Evolutionary conservation across 2,797 vertebrate species (phyloP).

Genomic region (Kryptolebias ocellatus): DNA sequence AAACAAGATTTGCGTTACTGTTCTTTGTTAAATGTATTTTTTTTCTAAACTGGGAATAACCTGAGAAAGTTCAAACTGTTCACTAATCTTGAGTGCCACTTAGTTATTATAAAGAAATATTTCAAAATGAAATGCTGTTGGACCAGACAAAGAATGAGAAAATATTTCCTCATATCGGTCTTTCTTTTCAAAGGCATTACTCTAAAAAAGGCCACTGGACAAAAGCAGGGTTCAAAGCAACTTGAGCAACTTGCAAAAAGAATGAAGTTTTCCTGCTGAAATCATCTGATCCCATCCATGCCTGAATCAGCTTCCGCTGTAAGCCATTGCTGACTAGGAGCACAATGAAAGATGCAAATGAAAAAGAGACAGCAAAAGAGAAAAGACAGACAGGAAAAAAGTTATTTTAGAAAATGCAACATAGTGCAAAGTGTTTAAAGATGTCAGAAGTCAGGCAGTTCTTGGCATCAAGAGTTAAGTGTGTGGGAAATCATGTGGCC

Average conservation of each 20-base stretch:
- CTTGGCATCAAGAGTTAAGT: conserved; percentile 59
- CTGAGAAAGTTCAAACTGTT: neutral
- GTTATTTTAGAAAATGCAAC: conserved; percentile 61
- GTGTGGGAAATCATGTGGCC: conserved; percentile 58
- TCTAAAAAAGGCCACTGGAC: conserved; percentile 74
- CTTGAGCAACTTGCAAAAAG: conserved; percentile 68
- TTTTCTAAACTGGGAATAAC: conserved; percentile 9
- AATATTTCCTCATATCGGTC: conserved; percentile 52
- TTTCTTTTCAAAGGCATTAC: conserved; percentile 71
- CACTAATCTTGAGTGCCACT: no score
- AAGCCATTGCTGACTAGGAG: conserved; percentile 70
- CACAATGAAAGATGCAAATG: conserved; percentile 58
- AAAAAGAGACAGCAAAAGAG: conserved; percentile 43
- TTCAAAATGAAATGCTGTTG: conserved; percentile 43
- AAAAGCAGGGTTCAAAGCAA: conserved; percentile 69
- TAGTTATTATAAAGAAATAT: conserved; percentile 12
- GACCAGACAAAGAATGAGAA: conserved; percentile 40
- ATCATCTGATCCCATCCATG: conserved; percentile 79
- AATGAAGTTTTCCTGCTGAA: conserved; percentile 77
- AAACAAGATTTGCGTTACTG: neutral
- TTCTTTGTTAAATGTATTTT: neutral
- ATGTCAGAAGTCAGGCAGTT: conserved; percentile 70
- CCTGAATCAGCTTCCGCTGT: conserved; percentile 78
- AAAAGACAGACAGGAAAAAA: conserved; percentile 49
- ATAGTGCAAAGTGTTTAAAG: conserved; percentile 73